A percentile compares a stretch with the other conserved stretches of the same genome.
These are phyloP conservation scores for Notiomystis cincta DNA, from an alignment of 2,113 vertebrate genomes.

Conservation along the genomic window DNA sequence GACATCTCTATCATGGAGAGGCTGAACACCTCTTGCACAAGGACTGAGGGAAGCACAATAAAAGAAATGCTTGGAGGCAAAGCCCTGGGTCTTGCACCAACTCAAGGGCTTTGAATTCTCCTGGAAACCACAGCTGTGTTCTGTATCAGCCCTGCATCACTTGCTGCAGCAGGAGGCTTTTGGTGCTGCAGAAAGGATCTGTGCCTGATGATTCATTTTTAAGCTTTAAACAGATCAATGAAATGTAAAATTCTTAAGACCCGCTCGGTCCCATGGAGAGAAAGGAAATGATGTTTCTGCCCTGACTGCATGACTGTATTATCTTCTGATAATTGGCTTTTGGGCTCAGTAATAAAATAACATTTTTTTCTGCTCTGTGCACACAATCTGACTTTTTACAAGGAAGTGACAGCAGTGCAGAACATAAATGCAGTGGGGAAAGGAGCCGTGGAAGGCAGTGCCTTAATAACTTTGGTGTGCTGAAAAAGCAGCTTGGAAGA, in stretches of 20 bases:
- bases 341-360: neutral
- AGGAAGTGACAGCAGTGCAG: neutral
- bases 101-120: neutral
- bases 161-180: neutral
- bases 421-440: neutral
- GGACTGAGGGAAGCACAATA: neutral
- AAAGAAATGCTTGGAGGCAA: neutral
- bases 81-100: neutral
- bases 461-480: neutral
- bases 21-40: neutral
- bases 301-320: neutral
- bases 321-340: slow-evolving; percentile 24
- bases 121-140: neutral
- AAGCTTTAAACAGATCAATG: slow-evolving; percentile 36
- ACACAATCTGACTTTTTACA: neutral
- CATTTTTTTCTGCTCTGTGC: neutral
- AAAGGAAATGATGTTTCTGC: slow-evolving; percentile 4
- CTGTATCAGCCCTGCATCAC: neutral
- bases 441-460: neutral
- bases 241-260: slow-evolving; percentile 25
- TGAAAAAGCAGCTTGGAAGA: neutral
- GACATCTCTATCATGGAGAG: neutral
- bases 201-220: neutral
- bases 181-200: neutral
- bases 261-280: neutral